phyloP scores from a whole-genome alignment of 2,888 invertebrate species.

The Clanis bilineata region DNA sequence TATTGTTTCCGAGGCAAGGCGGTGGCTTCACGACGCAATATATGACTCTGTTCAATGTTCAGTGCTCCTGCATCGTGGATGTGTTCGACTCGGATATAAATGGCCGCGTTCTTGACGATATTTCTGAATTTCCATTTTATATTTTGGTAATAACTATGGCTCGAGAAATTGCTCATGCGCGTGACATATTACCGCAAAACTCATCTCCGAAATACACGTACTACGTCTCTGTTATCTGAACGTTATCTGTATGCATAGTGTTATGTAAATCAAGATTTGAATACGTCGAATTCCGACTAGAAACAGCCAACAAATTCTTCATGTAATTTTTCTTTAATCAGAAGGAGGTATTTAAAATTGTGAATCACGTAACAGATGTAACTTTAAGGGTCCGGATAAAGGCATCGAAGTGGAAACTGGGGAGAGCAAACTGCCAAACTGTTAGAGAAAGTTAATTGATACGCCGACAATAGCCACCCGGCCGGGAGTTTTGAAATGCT shows the following conservation, averaged over 20 bases:
- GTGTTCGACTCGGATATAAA: slow-evolving; percentile 26
- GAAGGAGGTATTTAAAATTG: slow-evolving; percentile 4
- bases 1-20: slow-evolving; percentile 37
- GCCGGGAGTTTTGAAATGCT: slow-evolving; percentile 38
- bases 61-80: slow-evolving; percentile 25
- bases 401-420: slow-evolving; percentile 40
- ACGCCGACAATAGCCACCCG: slow-evolving; percentile 40
- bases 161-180: slow-evolving; percentile 1
- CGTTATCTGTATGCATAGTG: slow-evolving; percentile 4
- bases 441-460: slow-evolving; percentile 52
- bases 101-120: slow-evolving; percentile 27
- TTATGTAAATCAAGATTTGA: slow-evolving; percentile 1
- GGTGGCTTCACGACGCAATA: slow-evolving; percentile 33
- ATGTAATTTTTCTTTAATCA: background rate
- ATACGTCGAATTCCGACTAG: background rate
- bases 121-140: slow-evolving; percentile 24
- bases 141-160: slow-evolving; percentile 20
- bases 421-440: slow-evolving; percentile 43
- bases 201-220: background rate
- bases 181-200: background rate
- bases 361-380: slow-evolving; percentile 22
- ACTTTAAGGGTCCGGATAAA: slow-evolving; percentile 13
- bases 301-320: background rate
- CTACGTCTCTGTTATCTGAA: background rate
- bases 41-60: slow-evolving; percentile 27